Percentiles rank a stretch among this genome's conserved stretches.
Evolutionary conservation across 2,888 invertebrate species (phyloP).

Genomic region (Machimus atricapillus): DNA sequence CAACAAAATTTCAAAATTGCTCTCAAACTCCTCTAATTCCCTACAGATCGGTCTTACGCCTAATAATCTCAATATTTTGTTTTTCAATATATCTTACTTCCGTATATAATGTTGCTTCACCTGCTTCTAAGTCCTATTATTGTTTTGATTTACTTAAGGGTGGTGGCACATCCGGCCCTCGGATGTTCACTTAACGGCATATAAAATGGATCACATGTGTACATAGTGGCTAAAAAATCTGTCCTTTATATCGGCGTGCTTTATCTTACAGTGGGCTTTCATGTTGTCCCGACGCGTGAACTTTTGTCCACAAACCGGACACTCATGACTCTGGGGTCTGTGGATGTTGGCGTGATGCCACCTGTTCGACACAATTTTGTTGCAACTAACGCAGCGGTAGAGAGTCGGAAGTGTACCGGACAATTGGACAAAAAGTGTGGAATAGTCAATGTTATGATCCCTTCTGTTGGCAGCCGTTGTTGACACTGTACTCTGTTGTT

Average conservation of each 20-base stretch:
- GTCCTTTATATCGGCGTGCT: conserved; percentile 65
- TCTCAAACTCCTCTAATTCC: conserved; percentile 1
- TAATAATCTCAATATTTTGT: background rate
- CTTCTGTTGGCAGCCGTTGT: conserved; percentile 59
- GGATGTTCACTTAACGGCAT: conserved; percentile 45
- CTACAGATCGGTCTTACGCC: background rate
- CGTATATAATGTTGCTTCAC: background rate
- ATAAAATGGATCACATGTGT: conserved; percentile 64
- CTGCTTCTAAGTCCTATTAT: conserved; percentile 3
- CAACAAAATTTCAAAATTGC: background rate
- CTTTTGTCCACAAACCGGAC: conserved; percentile 68
- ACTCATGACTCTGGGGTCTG: conserved; percentile 67
- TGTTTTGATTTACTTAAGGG: conserved; percentile 15
- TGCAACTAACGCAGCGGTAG: conserved; percentile 69
- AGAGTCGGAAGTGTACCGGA: conserved; percentile 63
- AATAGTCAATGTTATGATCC: conserved; percentile 63
- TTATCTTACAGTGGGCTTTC: conserved; percentile 70
- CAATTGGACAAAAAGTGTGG: conserved; percentile 61
- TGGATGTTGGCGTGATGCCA: conserved; percentile 71
- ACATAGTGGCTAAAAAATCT: conserved; percentile 64
- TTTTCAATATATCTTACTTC: background rate
- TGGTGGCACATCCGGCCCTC: background rate
- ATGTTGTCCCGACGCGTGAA: conserved; percentile 71
- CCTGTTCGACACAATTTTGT: conserved; percentile 69
- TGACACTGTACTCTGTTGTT: conserved; percentile 53